Evolutionary conservation across 2,888 invertebrate genomes (phyloP), one percentile per base, ranked within the genome.

Genomic region (Euplagia quadripunctaria): DNA sequence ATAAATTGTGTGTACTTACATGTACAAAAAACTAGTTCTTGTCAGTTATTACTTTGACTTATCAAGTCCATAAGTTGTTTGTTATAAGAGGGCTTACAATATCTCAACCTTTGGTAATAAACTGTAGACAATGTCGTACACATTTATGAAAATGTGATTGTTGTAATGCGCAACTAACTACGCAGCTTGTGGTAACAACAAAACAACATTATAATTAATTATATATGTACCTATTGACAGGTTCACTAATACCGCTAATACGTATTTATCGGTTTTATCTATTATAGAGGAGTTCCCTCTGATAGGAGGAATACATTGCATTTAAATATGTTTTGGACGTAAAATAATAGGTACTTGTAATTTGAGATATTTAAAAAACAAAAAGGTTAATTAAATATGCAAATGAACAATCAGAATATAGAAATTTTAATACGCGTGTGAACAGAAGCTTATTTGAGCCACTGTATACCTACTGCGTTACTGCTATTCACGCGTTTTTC

Each of bases 401-500:
- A 55, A 55, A 9, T 55, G 8, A 55, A 17, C n/a, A n/a, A n/a
- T 55, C 8, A 55, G n/a, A n/a, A 55, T 0, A 6, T n/a, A 55
- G 8, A 55, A n/a, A n/a, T 55, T n/a, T 55, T 55, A 20, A 20
- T 11, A 9, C 17, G 16, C 20, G 42, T 68, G 67, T 68, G 67
- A n/a, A 68, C 67, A 17, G 17, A 41, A 52, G 41, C 5, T 68
- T 11, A 52, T 12, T 11, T 9, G n/a, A 55, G n/a, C 42, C 67
- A 0, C 46, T n/a, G 7, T 9, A 20, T 20, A 46, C 20, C n/a
- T 46, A 20, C 16, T 41, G 41, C 67, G 67, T 52, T n/a, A 68
- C 42, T 42, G 67, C 41, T n/a, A n/a, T 52, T 42, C 12, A 68
- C 41, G 12, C 67, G 52, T 52, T 52, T 68, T 52, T 68, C 67